A percentile compares a stretch with the other conserved stretches of the same genome.
Evolutionary conservation across 2,888 invertebrate genomes (phyloP).

Genomic region (Ernsta delagoae): DNA sequence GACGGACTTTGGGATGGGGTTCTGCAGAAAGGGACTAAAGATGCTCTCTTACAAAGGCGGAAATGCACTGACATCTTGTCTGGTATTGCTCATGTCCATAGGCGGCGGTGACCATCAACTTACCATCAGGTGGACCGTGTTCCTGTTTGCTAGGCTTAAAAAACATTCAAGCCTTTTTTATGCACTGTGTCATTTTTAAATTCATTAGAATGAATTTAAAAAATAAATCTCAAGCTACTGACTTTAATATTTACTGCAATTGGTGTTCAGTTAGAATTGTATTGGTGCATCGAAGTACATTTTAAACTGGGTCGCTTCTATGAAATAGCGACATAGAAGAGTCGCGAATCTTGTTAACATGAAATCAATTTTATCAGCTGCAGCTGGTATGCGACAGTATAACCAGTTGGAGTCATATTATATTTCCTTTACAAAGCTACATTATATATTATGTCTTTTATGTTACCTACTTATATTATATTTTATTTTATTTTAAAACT

Average conservation of each 20-base stretch:
- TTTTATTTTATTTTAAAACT: no score
- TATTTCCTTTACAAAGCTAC: no score
- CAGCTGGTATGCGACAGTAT: background rate
- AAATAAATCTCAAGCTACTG: background rate
- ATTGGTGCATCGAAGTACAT: slow-evolving; percentile 1
- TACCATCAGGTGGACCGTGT: no score
- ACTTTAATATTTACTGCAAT: background rate
- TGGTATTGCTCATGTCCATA: no score
- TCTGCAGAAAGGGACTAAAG: no score
- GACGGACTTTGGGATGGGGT: no score
- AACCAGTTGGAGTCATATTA: background rate
- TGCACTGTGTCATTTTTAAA: background rate
- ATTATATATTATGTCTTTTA: no score
- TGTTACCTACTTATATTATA: no score
- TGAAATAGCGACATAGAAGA: slow-evolving; percentile 10
- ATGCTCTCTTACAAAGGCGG: no score
- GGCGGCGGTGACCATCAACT: no score
- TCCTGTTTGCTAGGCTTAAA: no score
- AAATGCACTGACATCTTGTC: no score
- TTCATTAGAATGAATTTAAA: background rate
- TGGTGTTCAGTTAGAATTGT: slow-evolving; percentile 2
- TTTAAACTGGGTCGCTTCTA: slow-evolving; percentile 8
- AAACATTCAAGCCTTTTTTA: background rate
- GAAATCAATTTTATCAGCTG: slow-evolving; percentile 9
- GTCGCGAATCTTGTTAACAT: slow-evolving; percentile 9